These are phyloP conservation scores for Parapristionchus giblindavisi DNA, from an alignment of 2,888 invertebrate species.

Conservation along the genomic window DNA sequence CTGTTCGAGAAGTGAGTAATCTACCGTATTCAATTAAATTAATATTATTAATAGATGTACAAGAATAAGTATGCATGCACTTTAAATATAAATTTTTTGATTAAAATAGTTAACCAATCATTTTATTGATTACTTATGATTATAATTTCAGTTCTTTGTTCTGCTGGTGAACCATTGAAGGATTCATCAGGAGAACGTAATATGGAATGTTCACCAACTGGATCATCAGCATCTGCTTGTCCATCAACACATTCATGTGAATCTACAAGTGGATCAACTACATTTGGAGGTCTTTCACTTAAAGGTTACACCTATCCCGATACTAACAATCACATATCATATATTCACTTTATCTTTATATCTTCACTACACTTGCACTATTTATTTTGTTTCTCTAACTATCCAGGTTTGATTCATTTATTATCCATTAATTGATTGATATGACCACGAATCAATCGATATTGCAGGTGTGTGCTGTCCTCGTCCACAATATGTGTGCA, in stretches of 20 bases:
- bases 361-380: not conserved
- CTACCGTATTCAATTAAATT: not conserved
- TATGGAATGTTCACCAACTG: conserved; percentile 69
- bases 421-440: not conserved
- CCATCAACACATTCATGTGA: conserved; percentile 68
- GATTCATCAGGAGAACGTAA: conserved; percentile 68
- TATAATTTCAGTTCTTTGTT: conserved; percentile 61
- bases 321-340: not conserved
- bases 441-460: not conserved
- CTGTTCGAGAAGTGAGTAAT: conserved; percentile 66
- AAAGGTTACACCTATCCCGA: conserved; percentile 23
- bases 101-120: not conserved
- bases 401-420: conserved; percentile 13
- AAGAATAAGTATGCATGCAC: too few relatives aligned
- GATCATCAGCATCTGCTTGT: conserved; percentile 64
- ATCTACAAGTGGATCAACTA: conserved; percentile 60
- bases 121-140: not conserved
- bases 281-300: conserved; percentile 49
- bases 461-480: conserved; percentile 66
- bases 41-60: too few relatives aligned
- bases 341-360: not conserved
- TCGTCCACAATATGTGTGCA: conserved; percentile 68
- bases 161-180: conserved; percentile 69
- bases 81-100: too few relatives aligned
- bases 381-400: not conserved